A percentile compares a stretch with the other conserved stretches of the same genome.
These are phyloP conservation scores for Anastrepha ludens DNA, from an alignment of 1,140 invertebrate genomes.

Conservation along the genomic window DNA sequence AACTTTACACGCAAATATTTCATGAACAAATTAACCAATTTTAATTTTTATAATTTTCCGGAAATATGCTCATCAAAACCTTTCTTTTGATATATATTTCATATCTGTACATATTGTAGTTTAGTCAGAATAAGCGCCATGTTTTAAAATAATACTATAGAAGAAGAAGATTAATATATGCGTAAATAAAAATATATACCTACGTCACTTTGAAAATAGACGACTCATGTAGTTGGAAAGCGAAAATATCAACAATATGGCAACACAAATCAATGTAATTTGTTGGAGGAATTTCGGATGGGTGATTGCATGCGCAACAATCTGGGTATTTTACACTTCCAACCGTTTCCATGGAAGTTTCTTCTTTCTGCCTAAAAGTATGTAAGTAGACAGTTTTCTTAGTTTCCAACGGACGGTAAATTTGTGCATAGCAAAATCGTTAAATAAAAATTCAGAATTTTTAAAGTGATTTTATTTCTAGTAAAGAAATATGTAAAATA, in stretches of 20 bases:
- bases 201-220: no score
- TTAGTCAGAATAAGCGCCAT: no score
- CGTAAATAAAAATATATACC: no score
- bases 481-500: background rate
- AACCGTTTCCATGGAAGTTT: slow-evolving; percentile 10
- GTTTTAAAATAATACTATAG: no score
- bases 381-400: slow-evolving; percentile 39
- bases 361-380: slow-evolving; percentile 49
- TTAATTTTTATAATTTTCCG: no score
- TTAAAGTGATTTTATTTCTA: background rate
- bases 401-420: slow-evolving; percentile 24
- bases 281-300: slow-evolving; percentile 17
- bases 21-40: no score
- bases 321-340: slow-evolving; percentile 30
- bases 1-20: no score
- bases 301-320: background rate
- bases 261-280: background rate
- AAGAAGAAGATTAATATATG: no score
- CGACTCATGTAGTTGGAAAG: no score
- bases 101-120: no score
- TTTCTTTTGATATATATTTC: no score
- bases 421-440: slow-evolving; percentile 23
- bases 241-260: background rate
- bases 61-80: no score
- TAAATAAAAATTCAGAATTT: slow-evolving; percentile 6